phyloP scores from a whole-genome alignment of 1,140 invertebrate genomes.

The Zaprionus ornatus region DNA sequence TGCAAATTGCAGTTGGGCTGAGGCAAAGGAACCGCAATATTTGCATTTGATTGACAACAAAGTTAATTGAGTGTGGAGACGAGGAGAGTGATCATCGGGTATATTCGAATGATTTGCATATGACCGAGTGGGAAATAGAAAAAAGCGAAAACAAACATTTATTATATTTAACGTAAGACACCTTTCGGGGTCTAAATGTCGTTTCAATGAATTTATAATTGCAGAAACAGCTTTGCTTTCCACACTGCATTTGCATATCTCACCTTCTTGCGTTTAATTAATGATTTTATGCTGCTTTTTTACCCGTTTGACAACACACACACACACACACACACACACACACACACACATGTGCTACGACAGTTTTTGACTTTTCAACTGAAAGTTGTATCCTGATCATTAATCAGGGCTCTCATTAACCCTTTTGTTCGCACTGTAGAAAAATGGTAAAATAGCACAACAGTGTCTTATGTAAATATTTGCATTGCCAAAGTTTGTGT shows the following conservation, averaged over 20 bases:
- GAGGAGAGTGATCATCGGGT: neutral
- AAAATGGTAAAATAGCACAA: conserved; percentile 51
- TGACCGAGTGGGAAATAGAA: conserved; percentile 27
- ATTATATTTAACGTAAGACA: conserved; percentile 69
- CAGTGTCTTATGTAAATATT: conserved; percentile 81
- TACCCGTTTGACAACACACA: neutral
- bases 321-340: neutral
- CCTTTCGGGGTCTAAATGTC: conserved; percentile 70
- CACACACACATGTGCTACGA: neutral
- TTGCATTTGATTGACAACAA: conserved; percentile 82
- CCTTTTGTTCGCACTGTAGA: conserved; percentile 68
- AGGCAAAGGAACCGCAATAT: conserved; percentile 65
- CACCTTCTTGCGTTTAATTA: conserved; percentile 60
- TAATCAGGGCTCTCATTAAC: conserved; percentile 82
- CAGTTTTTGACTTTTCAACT: conserved; percentile 65
- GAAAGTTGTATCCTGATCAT: conserved; percentile 59
- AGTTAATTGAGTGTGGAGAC: conserved; percentile 78
- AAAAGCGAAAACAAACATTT: conserved; percentile 69
- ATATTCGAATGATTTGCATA: conserved; percentile 59
- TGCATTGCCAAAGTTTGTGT: conserved; percentile 58
- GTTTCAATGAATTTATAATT: conserved; percentile 84
- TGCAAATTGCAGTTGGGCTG: conserved; percentile 67
- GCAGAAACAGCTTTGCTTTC: conserved; percentile 49
- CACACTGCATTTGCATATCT: conserved; percentile 65
- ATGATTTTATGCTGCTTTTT: conserved; percentile 66